These are phyloP conservation scores for Aphidius colemani DNA, from an alignment of 2,888 invertebrate species.

Conservation along the genomic window DNA sequence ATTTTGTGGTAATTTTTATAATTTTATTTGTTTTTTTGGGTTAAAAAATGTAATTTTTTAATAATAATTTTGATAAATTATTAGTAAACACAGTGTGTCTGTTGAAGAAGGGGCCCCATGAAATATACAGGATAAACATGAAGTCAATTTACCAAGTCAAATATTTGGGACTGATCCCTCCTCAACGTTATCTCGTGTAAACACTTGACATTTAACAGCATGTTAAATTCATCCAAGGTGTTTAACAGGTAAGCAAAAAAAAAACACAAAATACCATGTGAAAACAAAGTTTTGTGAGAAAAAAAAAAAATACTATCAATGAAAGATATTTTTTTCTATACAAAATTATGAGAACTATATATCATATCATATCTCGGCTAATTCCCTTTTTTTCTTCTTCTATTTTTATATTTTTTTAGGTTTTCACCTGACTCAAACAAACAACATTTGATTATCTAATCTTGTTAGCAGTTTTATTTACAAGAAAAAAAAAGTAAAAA, in stretches of 20 bases:
- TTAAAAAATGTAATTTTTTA: neutral
- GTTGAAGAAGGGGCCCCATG: neutral
- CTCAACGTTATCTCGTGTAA: conserved; percentile 47
- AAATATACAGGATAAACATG: conserved; percentile 41
- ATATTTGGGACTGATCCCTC: conserved; percentile 50
- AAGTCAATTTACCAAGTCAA: conserved; percentile 53
- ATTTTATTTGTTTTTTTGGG: too few species aligned
- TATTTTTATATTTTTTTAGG: too few species aligned
- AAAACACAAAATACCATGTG: conserved; percentile 23
- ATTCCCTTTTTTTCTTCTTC: conserved; percentile 21
- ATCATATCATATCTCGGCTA: conserved; percentile 20
- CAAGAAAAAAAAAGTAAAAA: too few species aligned
- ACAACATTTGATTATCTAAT: conserved; percentile 19
- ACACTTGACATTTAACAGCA: conserved; percentile 42
- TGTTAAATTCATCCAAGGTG: conserved; percentile 42
- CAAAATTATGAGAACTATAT: conserved; percentile 21
- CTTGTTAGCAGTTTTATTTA: conserved; percentile 3
- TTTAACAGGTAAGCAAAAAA: conserved; percentile 19
- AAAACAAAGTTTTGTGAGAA: conserved; percentile 1
- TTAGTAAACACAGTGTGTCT: neutral
- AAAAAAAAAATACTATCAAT: conserved; percentile 41
- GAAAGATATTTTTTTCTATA: conserved; percentile 51
- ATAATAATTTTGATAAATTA: neutral
- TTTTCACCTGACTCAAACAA: conserved; percentile 5
- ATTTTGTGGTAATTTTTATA: neutral